A percentile compares a stretch with the other conserved stretches of the same genome.
These are phyloP conservation scores for Fistularia commersonii DNA, from an alignment of 2,797 vertebrate species.

Conservation along the genomic window DNA sequence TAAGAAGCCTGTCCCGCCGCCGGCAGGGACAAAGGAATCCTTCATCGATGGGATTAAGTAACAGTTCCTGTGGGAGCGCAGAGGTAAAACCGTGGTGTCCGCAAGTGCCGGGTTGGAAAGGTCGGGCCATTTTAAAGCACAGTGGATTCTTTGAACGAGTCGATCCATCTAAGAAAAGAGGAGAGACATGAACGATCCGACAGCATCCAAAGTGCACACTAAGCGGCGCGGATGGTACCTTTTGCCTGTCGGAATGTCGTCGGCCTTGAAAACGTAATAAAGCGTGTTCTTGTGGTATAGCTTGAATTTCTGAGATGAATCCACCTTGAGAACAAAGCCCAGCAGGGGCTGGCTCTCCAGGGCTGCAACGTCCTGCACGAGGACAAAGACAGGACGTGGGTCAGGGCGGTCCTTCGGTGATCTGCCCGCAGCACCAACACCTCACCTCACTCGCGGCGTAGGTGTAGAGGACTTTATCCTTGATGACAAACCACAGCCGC, in stretches of 20 bases:
- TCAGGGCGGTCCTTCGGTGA: not conserved
- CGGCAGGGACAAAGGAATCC: too few relatives aligned
- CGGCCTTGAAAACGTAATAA: constrained; percentile 90
- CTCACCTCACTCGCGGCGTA: constrained; percentile 98
- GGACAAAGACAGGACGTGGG: not conserved
- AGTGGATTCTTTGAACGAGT: constrained; percentile 88
- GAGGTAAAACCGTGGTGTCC: constrained; percentile 36
- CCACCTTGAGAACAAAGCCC: constrained; percentile 84
- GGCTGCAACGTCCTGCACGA: constrained; percentile 88
- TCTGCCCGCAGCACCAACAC: not conserved
- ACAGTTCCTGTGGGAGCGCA: constrained; percentile 11
- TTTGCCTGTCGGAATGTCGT: constrained; percentile 82
- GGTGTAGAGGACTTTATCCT: constrained; percentile 95
- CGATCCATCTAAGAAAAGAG: constrained; percentile 83
- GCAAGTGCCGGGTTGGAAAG: not conserved
- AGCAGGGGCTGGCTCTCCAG: constrained; percentile 93
- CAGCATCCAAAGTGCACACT: not conserved
- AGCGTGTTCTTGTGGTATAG: constrained; percentile 91
- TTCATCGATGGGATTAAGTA: too few relatives aligned
- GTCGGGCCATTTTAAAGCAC: constrained; percentile 72
- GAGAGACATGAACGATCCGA: not conserved
- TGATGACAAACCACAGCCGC: constrained; percentile 96
- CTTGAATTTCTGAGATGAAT: constrained; percentile 80
- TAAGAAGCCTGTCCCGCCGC: too few relatives aligned
- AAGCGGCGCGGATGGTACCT: constrained; percentile 72